Percentiles rank a stretch among this genome's conserved stretches.
Evolutionary conservation across 2,797 vertebrate genomes (phyloP).

Genomic region (Geotrypetes seraphini): DNA sequence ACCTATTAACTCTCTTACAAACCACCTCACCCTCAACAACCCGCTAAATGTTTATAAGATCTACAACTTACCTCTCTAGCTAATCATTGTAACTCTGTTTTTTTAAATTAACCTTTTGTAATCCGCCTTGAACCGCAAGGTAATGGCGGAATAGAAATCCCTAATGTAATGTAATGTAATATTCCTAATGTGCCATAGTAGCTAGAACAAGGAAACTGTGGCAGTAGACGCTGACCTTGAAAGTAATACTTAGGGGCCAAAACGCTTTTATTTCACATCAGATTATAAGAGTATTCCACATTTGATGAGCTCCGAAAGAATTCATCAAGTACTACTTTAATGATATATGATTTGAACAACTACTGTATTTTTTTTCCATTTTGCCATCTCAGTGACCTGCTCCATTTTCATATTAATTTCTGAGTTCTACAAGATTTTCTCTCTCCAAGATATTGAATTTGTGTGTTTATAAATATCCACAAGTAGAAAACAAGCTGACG

Average conservation of each 20-base stretch:
- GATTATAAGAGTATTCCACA: conserved; percentile 22
- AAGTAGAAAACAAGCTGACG: too few relatives aligned
- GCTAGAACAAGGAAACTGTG: conserved; percentile 16
- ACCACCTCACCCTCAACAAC: too few relatives aligned
- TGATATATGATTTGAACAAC: conserved; percentile 37
- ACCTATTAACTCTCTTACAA: too few relatives aligned
- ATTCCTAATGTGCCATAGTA: conserved; percentile 9
- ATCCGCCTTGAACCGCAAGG: too few relatives aligned
- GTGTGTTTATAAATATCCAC: too few relatives aligned
- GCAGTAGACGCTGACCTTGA: conserved; percentile 29
- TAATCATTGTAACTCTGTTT: too few relatives aligned
- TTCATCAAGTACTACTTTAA: conserved; percentile 46
- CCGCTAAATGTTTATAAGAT: too few relatives aligned
- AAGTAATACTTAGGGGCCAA: conserved; percentile 34
- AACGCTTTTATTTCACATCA: conserved; percentile 38
- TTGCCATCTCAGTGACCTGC: conserved; percentile 30
- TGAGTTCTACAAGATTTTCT: conserved; percentile 10
- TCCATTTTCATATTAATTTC: conserved; percentile 15
- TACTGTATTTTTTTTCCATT: conserved; percentile 24
- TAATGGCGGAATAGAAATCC: too few relatives aligned
- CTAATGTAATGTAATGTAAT: too few relatives aligned
- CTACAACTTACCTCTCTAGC: too few relatives aligned
- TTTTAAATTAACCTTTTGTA: too few relatives aligned
- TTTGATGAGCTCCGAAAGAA: conserved; percentile 33
- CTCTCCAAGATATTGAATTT: conserved; percentile 15